These are phyloP conservation scores for Eciton burchellii DNA, from an alignment of 1,140 invertebrate species.

Conservation along the genomic window DNA sequence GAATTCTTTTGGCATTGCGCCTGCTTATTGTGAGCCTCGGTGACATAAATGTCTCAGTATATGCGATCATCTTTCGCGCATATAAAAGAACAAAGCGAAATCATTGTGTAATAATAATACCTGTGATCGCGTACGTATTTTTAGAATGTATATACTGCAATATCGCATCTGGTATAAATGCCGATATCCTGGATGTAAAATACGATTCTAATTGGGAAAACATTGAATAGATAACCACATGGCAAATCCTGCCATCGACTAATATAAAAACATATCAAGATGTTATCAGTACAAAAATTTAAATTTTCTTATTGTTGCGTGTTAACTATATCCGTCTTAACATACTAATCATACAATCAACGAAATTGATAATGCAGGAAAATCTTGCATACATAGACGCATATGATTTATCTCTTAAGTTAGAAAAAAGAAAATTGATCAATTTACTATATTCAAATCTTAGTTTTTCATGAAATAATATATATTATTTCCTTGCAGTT, in stretches of 20 bases:
- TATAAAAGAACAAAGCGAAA: not conserved
- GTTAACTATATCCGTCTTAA: constrained; percentile 29
- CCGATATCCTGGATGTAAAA: constrained; percentile 57
- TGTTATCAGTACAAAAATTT: constrained; percentile 35
- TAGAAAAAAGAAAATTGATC: not conserved
- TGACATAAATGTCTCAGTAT: constrained; percentile 32
- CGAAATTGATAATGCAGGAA: constrained; percentile 23
- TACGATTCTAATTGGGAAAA: constrained; percentile 47
- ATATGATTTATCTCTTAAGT: constrained; percentile 39
- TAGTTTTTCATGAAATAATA: not conserved
- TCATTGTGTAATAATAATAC: constrained; percentile 57
- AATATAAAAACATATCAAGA: not conserved
- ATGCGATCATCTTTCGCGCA: constrained; percentile 9
- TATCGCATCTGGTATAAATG: not conserved
- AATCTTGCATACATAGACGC: constrained; percentile 11
- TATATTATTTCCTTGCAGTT: not conserved
- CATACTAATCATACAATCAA: constrained; percentile 23
- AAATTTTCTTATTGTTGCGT: constrained; percentile 34
- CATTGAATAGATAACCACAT: not conserved
- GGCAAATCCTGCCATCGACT: not conserved
- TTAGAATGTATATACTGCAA: constrained; percentile 40
- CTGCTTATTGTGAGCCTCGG: not conserved
- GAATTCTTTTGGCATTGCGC: constrained; percentile 15
- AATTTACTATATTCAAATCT: not conserved
- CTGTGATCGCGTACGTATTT: constrained; percentile 50